A percentile compares a stretch with the other conserved stretches of the same genome.
Evolutionary conservation across 2,888 invertebrate genomes (phyloP).

Genomic region (Shargacucullia verbasci): DNA sequence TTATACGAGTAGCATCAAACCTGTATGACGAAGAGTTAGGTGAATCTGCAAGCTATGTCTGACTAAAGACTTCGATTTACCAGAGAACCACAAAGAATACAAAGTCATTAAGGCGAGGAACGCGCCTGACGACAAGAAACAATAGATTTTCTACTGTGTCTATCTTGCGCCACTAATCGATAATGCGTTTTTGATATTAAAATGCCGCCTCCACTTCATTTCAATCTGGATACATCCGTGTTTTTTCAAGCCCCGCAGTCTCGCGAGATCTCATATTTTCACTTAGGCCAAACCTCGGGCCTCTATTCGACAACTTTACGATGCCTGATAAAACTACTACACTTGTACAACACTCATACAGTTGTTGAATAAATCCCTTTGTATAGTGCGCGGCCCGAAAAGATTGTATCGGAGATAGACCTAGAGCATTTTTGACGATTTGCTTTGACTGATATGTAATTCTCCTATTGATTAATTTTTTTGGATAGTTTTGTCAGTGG

Average conservation of each 20-base stretch:
- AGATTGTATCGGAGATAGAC: constrained; percentile 14
- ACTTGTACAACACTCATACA: constrained; percentile 29
- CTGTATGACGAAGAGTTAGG: too few species aligned
- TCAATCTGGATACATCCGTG: constrained; percentile 13
- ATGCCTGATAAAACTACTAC: constrained; percentile 56
- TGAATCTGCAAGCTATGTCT: too few species aligned
- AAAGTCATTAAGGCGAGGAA: too few species aligned
- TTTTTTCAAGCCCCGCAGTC: constrained; percentile 55
- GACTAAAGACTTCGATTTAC: too few species aligned
- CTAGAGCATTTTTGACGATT: constrained; percentile 14
- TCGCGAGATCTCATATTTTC: constrained; percentile 69
- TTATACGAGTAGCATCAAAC: too few species aligned
- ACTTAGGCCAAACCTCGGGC: constrained; percentile 65
- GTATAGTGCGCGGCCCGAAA: constrained; percentile 13
- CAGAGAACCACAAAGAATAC: too few species aligned
- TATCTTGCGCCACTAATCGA: too few species aligned
- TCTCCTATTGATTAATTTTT: constrained; percentile 13
- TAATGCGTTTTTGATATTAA: too few species aligned
- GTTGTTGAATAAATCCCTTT: constrained; percentile 43
- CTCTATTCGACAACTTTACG: constrained; percentile 66
- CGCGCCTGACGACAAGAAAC: too few species aligned
- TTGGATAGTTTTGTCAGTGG: too few species aligned
- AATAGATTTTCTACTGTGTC: too few species aligned
- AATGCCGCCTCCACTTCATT: constrained; percentile 29
- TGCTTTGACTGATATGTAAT: constrained; percentile 5